Conservation (phyloP, 2,888 invertebrate genomes). For the Xylota segnis region DNA sequence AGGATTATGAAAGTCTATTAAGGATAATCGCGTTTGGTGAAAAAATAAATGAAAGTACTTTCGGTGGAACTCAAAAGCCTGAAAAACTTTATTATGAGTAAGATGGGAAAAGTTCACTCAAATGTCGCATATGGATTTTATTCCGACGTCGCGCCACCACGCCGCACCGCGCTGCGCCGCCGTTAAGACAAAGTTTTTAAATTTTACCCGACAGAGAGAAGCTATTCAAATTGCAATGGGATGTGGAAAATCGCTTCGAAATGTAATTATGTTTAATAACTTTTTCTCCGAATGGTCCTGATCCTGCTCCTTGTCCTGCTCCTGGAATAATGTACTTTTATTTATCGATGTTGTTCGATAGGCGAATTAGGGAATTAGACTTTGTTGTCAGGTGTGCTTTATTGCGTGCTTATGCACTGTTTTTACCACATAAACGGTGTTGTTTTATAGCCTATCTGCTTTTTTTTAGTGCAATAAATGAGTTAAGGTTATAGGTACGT, state of each 20-base stretch:
- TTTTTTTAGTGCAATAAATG: background rate
- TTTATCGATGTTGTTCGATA: conserved; percentile 17
- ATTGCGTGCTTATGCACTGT: background rate
- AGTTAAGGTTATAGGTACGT: background rate
- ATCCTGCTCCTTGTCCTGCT: too few species aligned
- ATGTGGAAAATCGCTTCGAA: conserved; percentile 39
- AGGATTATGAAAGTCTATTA: conserved; percentile 76
- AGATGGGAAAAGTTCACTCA: conserved; percentile 75
- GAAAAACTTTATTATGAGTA: conserved; percentile 75
- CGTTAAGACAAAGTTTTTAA: conserved; percentile 68
- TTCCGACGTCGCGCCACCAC: conserved; percentile 24
- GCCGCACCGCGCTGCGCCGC: too few species aligned
- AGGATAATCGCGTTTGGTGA: conserved; percentile 72
- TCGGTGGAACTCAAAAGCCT: conserved; percentile 71
- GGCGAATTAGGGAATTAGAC: background rate
- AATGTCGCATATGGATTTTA: conserved; percentile 76
- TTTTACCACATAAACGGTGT: background rate
- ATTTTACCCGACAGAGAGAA: conserved; percentile 38
- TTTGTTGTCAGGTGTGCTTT: conserved; percentile 1
- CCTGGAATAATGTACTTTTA: conserved; percentile 3
- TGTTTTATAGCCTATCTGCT: background rate
- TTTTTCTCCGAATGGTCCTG: conserved; percentile 1
- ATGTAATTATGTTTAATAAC: conserved; percentile 50
- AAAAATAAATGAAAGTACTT: conserved; percentile 70
- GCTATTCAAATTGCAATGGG: conserved; percentile 37